Base-by-base conservation (phyloP, 2,113 vertebrate genomes). In the Romanogobio albipinnatus region DNA sequence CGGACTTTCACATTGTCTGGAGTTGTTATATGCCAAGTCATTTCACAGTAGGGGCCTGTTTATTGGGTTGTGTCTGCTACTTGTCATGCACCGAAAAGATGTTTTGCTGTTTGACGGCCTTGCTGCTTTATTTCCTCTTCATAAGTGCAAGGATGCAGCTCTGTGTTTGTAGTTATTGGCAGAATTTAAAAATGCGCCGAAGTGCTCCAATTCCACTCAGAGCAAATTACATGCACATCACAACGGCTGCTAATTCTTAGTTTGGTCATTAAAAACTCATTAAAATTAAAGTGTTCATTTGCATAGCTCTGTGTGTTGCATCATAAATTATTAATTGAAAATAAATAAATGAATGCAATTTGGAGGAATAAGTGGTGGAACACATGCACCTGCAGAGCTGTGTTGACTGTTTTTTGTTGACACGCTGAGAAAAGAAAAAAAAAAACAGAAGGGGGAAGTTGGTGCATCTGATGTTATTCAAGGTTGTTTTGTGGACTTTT, bases 201-300 rank as follows among this genome's bases (percentile, higher is more conserved):
- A 92, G 89, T 92, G 90, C 90, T 92, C 83, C 84, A 89, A 93
- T 92, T 92, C 88, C 93, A 93, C 91, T 91, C 90, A 82, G 92
- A 77, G 92, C 90, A 93, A 93, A 95, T 95, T 92, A 93, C 92
- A 94, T 92, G 92, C 93, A 92, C 91, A 91, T 91, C 92, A 90
- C 92, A 94, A 92, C 89, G 89, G 91, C 89, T 91, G 87, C 93
- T 94, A 95, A 95, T 94, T 95, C 93, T 94, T 94, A 94, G 94
- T 95, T 94, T 95, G 93, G 93, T 94, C 94, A 95, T 95, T 95
- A 94, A 94, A 94, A 95, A 93, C 94, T 95, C 93, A 95, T 95
- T 95, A 95, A 95, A 95, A 94, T 94, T 92, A 95, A 94, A 94
- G 92, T 92, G 93, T 92, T 94, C 88, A 95, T 95, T 95, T 95